Evolutionary conservation across 2,113 vertebrate genomes (phyloP).

Genomic region (Edolisoma coerulescens): DNA sequence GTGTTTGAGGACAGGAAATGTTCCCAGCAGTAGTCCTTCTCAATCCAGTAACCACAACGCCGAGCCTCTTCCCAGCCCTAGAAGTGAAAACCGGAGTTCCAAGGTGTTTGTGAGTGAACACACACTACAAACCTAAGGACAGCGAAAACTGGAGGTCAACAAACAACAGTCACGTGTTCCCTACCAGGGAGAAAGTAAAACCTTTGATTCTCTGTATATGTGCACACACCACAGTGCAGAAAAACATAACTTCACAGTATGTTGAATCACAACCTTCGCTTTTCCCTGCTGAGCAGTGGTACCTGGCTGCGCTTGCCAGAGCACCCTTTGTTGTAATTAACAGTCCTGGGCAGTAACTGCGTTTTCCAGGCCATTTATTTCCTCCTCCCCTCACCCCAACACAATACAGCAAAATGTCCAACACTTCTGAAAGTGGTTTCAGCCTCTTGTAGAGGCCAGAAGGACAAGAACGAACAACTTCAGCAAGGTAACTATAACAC

Average conservation of each 20-base stretch:
- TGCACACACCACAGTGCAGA: neutral
- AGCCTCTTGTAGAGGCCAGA: neutral
- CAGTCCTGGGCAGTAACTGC: neutral
- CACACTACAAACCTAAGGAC: neutral
- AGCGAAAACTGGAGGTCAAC: neutral
- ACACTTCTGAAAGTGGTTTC: neutral
- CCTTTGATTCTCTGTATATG: neutral
- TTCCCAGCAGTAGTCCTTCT: slow-evolving; percentile 96
- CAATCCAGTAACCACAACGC: slow-evolving; percentile 78
- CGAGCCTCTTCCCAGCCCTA: slow-evolving; percentile 95
- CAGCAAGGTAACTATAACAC: neutral
- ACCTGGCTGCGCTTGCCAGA: neutral
- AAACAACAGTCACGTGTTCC: neutral
- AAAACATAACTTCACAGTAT: neutral
- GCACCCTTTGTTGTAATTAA: neutral
- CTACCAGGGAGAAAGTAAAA: neutral
- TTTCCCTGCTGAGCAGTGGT: neutral
- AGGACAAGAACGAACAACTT: neutral
- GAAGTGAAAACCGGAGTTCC: neutral
- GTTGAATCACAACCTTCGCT: neutral
- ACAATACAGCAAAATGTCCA: neutral
- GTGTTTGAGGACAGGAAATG: slow-evolving; percentile 95
- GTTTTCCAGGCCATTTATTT: neutral
- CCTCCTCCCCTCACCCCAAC: neutral
- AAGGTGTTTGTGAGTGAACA: neutral